Base-by-base conservation (phyloP, 1,140 invertebrate species). In the Caenorhabditis remanei region DNA sequence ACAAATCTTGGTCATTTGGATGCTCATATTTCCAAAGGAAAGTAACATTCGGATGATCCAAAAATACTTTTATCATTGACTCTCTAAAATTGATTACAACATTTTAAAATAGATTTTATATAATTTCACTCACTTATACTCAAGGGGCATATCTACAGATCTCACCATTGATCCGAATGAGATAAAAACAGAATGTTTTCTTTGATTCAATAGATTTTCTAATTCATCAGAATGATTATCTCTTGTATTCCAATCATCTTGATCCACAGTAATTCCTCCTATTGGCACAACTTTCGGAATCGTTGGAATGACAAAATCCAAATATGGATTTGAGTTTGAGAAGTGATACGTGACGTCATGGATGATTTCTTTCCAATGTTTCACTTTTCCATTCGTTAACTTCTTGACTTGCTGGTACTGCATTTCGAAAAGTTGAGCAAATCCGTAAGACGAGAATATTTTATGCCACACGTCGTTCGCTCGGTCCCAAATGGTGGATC, bases 321-420 rank as follows among this genome's bases (percentile, higher is more conserved):
- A n/a, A 50, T 79, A 79, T 0, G 71, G 71, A 32, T 79, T 79
- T 0, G 71, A 79, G 46, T 79, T 79, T 11, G 71, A 50, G 19
- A 79, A 79, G 46, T 79, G 71, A 79, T 79, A 79, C 3, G 71
- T 79, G 71, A 79, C 71, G 40, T 79, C 71, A n/a, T 79, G 32
- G n/a, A 79, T 41, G n/a, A 79, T 79, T 43, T 79, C 32, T 79
- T 79, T 79, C 71, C 71, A 79, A 24, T 79, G 71, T 32, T 41
- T 79, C n/a, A 53, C 71, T 50, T 79, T 79, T 43, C 71, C 71
- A 24, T 50, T 50, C 53, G 71, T 79, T 11, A 79, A 14, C 4
- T 50, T 48, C 3, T 79, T 9, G 21, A 79, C 71, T 19, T 79
- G 32, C 13, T 41, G 13, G n/a, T 79, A 79, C 13, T 79, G 71